Percentiles rank a stretch among this genome's conserved stretches.
These are phyloP conservation scores for Clupea harengus DNA, from an alignment of 2,113 vertebrate genomes.

Conservation along the genomic window DNA sequence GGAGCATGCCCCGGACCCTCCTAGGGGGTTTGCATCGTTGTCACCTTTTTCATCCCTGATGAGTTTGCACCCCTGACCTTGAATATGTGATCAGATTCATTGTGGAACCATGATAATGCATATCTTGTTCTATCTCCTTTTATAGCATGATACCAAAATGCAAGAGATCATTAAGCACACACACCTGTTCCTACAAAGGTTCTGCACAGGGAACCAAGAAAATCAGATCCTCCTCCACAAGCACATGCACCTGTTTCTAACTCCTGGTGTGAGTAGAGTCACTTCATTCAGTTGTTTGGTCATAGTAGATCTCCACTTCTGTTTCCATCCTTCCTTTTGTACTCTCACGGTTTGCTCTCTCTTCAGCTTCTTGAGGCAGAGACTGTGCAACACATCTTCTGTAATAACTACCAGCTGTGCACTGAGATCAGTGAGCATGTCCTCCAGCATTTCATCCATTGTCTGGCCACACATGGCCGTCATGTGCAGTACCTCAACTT, in stretches of 20 bases:
- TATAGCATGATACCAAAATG: constrained; percentile 91
- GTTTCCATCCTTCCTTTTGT: not conserved
- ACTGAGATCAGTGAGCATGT: constrained; percentile 87
- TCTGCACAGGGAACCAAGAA: constrained; percentile 92
- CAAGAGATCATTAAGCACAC: constrained; percentile 91
- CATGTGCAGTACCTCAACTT: constrained; percentile 98
- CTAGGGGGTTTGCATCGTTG: no score
- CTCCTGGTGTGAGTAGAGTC: constrained; percentile 79
- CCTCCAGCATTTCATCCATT: constrained; percentile 95
- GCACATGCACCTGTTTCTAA: constrained; percentile 91
- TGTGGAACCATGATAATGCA: not conserved
- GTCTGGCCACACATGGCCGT: constrained; percentile 92
- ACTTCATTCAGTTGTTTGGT: not conserved
- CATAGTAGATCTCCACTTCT: not conserved
- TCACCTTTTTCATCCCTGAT: no score
- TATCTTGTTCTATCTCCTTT: not conserved
- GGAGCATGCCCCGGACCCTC: no score
- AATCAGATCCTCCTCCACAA: constrained; percentile 94
- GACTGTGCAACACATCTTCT: constrained; percentile 97
- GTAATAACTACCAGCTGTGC: constrained; percentile 96
- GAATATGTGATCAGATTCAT: not conserved
- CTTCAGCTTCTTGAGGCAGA: constrained; percentile 88
- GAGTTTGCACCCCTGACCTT: no score
- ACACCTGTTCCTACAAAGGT: constrained; percentile 96
- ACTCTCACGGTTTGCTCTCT: not conserved